Percentiles rank a stretch among this genome's conserved stretches.
These are phyloP conservation scores for Antitype chi DNA, from an alignment of 2,888 invertebrate genomes.

Conservation along the genomic window DNA sequence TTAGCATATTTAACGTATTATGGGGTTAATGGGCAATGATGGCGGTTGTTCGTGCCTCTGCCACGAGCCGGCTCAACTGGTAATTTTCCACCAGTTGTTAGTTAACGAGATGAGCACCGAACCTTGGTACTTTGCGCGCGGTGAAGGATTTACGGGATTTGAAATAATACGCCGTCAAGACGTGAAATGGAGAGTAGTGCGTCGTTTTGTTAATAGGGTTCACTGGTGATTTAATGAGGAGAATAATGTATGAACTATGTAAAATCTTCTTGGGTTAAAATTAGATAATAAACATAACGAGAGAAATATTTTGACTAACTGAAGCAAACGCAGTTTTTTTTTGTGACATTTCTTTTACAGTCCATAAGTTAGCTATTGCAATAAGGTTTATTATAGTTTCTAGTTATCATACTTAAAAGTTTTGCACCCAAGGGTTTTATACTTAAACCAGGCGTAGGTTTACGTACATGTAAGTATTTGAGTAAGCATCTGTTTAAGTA, in stretches of 20 bases:
- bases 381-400: background rate
- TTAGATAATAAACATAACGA: background rate
- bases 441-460: too few relatives aligned
- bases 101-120: constrained; percentile 76
- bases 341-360: background rate
- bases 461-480: too few relatives aligned
- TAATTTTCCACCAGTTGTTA: constrained; percentile 82
- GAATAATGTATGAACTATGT: constrained; percentile 15
- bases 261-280: background rate
- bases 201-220: constrained; percentile 36
- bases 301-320: background rate
- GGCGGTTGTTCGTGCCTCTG: constrained; percentile 73
- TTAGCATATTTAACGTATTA: constrained; percentile 88
- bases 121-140: constrained; percentile 42
- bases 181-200: constrained; percentile 48
- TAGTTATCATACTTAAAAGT: background rate
- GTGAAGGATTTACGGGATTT: constrained; percentile 55
- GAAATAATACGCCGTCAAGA: constrained; percentile 51
- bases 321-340: background rate
- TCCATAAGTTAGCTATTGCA: background rate
- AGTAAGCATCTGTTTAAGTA: too few relatives aligned
- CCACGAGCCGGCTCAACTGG: constrained; percentile 73
- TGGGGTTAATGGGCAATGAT: constrained; percentile 86
- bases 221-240: constrained; percentile 35
- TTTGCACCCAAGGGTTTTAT: background rate